Evolutionary conservation across 2,113 vertebrate species (phyloP), one percentile per base, ranked within the genome.

Genomic region (Notarius lentiginosus): DNA sequence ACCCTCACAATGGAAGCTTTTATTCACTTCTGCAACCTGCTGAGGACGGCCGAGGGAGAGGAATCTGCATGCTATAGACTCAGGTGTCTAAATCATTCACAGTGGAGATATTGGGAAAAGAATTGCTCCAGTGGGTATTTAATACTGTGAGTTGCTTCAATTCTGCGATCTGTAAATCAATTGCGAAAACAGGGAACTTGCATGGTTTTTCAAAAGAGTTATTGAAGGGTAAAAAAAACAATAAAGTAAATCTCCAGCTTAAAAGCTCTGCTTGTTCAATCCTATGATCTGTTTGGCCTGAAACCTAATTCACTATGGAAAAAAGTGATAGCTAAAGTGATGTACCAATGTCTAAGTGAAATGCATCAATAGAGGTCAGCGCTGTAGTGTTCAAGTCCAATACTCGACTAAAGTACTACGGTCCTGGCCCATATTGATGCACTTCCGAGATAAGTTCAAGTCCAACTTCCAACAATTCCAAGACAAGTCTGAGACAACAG

Each of bases 1-100:
- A 92, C 88, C 88, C 77, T 88, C 66, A 93, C 92, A 93, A 92
- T 91, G 91, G 89, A 66, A 30, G 87, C 85, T 90, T 94, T 92
- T 91, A 91, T 87, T 89, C 88, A 87, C 68, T 55, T 65, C 89
- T 66, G 86, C 86, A 89, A 91, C 90, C 65, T 87, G 75, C 68
- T 68, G 79, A 84, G n/a, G 27, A 53, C 66, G 70, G 82, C 90
- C 80, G 77, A 63, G 81, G 66, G 77, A 89, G 51, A 86, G 76
- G 73, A 89, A 88, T 89, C 70, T 60, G 5, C 79, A 53, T 66
- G 30, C 82, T 60, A 14, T 55, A 49, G 47, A 56, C 22, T 66
- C 86, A 84, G 76, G 58, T 88, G 84, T 41, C 47, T 60, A 60
- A 47, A 82, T 56, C 61, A 82, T 63, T 66, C 49, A 49, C 47